phyloP scores from a whole-genome alignment of 2,797 vertebrate genomes.

The Alfaro cultratus region DNA sequence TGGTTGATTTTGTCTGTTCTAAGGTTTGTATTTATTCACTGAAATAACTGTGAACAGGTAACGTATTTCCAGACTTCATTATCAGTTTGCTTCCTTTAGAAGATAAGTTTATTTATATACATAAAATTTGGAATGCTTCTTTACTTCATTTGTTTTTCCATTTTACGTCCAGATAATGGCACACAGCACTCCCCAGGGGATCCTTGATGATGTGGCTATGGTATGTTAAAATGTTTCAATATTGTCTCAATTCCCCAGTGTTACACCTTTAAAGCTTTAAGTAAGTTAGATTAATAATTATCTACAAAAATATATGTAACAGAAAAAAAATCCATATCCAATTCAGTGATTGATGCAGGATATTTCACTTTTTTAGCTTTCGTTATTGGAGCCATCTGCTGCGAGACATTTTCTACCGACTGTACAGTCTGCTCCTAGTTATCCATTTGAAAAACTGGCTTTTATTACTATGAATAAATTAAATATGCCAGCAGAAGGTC shows the following conservation, averaged over 20 bases:
- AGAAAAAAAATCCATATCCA: background rate
- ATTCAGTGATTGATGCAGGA: background rate
- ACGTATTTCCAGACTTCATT: background rate
- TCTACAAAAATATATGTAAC: background rate
- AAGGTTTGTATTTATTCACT: constrained; percentile 82
- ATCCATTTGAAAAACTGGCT: background rate
- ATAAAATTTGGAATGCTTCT: too few relatives aligned
- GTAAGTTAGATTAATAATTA: background rate
- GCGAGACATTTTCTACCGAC: background rate
- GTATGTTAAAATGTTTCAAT: constrained; percentile 78
- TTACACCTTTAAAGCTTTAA: background rate
- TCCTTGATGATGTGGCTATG: constrained; percentile 99
- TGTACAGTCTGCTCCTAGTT: background rate
- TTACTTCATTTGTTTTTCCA: background rate
- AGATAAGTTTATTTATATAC: background rate
- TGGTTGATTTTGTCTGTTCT: constrained; percentile 98
- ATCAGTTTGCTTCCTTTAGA: background rate
- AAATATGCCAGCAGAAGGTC: background rate
- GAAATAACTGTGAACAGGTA: background rate
- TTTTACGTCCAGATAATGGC: constrained; percentile 91
- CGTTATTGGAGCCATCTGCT: background rate
- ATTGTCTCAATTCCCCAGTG: background rate
- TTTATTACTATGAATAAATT: background rate
- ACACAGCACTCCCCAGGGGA: constrained; percentile 97
- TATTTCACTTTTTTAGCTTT: background rate